Conservation (phyloP, 2,113 vertebrate species). For the Thomomys bottae region DNA sequence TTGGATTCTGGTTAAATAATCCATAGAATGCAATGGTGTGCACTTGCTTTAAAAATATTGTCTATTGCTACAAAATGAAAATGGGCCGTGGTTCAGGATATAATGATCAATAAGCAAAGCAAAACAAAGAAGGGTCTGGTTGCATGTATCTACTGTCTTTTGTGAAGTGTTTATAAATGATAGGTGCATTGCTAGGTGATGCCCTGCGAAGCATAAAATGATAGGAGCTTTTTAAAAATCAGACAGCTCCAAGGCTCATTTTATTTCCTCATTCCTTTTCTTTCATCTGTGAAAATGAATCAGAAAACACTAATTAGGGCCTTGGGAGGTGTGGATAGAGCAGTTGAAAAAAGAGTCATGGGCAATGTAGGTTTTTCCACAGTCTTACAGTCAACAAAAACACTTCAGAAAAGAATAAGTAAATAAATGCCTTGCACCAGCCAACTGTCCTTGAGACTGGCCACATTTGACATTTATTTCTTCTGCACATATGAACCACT, state of each 20-base stretch:
- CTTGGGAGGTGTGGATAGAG: background rate
- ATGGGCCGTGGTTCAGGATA: background rate
- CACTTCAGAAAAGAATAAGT: background rate
- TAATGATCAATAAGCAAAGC: background rate
- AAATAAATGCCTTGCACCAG: background rate
- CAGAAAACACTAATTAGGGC: background rate
- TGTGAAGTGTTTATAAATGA: background rate
- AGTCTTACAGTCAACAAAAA: too few relatives aligned
- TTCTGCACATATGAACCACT: background rate
- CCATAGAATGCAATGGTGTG: background rate
- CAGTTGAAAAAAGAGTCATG: background rate
- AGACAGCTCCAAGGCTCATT: background rate
- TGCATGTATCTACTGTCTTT: background rate
- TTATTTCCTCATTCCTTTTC: background rate
- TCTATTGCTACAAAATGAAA: background rate
- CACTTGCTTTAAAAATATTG: background rate
- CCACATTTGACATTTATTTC: background rate
- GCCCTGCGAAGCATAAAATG: background rate
- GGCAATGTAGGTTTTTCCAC: background rate
- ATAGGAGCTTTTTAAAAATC: background rate
- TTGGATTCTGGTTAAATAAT: background rate
- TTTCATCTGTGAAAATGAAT: constrained; percentile 8
- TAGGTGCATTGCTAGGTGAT: background rate
- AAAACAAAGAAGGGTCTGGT: background rate
- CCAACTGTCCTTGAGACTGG: background rate